phyloP scores from a whole-genome alignment of 2,113 vertebrate species.

The Halichoerus grypus region DNA sequence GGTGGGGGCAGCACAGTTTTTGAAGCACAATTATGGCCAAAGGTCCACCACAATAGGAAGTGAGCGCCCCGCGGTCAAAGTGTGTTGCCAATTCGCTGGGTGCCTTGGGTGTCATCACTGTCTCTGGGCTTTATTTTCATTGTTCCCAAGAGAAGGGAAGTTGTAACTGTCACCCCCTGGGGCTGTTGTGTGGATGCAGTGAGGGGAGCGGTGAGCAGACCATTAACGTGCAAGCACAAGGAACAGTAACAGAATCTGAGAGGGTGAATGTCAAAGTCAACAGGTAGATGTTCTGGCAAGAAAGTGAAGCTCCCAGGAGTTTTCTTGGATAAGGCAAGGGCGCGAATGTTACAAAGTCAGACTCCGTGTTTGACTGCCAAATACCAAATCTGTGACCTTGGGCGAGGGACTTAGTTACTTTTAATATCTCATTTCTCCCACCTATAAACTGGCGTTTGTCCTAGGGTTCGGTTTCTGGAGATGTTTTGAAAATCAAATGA shows the following conservation, averaged over 20 bases:
- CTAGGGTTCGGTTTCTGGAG: background rate
- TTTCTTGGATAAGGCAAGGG: background rate
- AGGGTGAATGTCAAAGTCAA: background rate
- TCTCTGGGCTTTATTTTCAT: background rate
- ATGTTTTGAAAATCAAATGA: background rate
- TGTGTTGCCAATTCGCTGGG: rapidly evolving
- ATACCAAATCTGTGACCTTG: background rate
- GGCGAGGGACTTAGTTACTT: background rate
- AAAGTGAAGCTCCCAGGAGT: background rate
- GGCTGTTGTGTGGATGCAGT: too few species aligned
- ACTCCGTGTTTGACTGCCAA: background rate
- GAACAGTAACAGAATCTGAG: background rate
- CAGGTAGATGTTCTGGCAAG: background rate
- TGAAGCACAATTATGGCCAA: background rate
- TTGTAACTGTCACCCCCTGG: too few species aligned
- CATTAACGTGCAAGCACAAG: background rate
- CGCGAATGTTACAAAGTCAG: background rate
- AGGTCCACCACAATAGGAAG: background rate
- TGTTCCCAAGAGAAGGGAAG: background rate
- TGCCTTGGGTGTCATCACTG: background rate
- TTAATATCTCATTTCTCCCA: background rate
- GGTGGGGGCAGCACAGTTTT: background rate
- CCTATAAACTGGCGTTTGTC: background rate
- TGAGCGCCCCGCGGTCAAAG: background rate
- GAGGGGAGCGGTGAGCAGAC: background rate